Evolutionary conservation across 1,140 invertebrate genomes (phyloP), one percentile per base, ranked within the genome.

Genomic region (Drosophila jambulina): DNA sequence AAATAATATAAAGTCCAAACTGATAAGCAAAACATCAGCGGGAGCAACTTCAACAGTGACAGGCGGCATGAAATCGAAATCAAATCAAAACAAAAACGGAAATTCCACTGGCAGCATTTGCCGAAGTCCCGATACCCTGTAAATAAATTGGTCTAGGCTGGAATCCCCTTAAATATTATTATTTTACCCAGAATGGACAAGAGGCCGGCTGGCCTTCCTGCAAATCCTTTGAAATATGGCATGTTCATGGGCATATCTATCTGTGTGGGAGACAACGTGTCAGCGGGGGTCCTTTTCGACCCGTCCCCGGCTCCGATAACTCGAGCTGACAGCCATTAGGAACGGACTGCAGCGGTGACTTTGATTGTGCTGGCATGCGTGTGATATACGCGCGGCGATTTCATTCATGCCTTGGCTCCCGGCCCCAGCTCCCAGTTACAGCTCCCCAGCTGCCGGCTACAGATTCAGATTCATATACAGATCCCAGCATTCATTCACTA

Each of bases 1-100:
- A 90, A 84, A 88, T 88, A 84, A 72, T 68, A 84, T 88, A 88
- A 90, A 88, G 85, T 90, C 74, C 80, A 90, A 75, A 69, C 81
- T 88, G 85, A 88, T 88, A 88, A 90, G 85, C 42, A 78, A 75
- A 77, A 69, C 54, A 79, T 32, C 38, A 48, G 65, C 29, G 67
- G 53, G n/a, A 51, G 69, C 51, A 59, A 29, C 46, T 54, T 23
- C 27, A 38, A 38, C 56, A 21, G 29, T 19, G 64, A 59, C 71
- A 56, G 70, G 61, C 71, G 71, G 59, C 27, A 60, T 67, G 34
- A 70, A 84, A 84, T 71, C 67, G 60, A 78, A 88, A 84, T 88
- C 74, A 78, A 71, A 88, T 87, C 84, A 80, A 84, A 90, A 78
- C 74, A 85, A 78, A 69, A 75, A 45, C 45, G 36, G 19, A 38